Evolutionary conservation across 2,888 invertebrate species (phyloP), one percentile per base, ranked within the genome.

Genomic region (Drosophila meridionalis): DNA sequence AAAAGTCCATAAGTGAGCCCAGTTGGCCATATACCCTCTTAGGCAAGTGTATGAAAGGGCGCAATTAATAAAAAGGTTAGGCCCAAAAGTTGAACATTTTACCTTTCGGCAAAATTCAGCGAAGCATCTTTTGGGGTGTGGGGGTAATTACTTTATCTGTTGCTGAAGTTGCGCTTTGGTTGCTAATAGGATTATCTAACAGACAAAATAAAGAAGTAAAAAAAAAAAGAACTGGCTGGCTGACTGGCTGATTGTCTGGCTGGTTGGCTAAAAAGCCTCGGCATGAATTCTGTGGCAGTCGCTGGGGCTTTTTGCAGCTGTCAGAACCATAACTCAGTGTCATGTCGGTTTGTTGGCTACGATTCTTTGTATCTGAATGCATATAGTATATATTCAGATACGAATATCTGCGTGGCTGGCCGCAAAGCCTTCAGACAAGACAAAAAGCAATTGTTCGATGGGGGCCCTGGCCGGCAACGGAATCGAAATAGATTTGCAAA

Each of bases 251-350:
- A 1, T 26, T 53, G 53, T 0, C 53, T 63, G 71, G 58, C 57
- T 67, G 62, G 71, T 50, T 67, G 55, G 56, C 56, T 56, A 64
- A 69, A 69, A 60, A 78, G 70, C 61, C 65, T 72, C 74, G 62
- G 72, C 77, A 72, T 69, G 73, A 69, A 73, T 69, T 73, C 59
- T 76, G 64, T 28, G 67, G 70, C 66, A 71, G 70, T 70, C 56
- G 61, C 60, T 77, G 80, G 47, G 42, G 32, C 40, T 65, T 73
- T 88, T 82, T 83, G 83, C 80, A 87, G 89, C 87, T 87, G 87
- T 87, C 87, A 87, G 89, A 87, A 87, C 87, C 89, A 87, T 87
- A 87, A 87, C 87, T 87, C 89, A 87, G 87, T 87, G 87, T 87
- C 87, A 89, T 87, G 87, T 88, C 81, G 76, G 73, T 69, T 69